Percentiles rank a stretch among this genome's conserved stretches.
These are phyloP conservation scores for Gymnothorax reevesii DNA, from an alignment of 2,797 vertebrate species.

Conservation along the genomic window DNA sequence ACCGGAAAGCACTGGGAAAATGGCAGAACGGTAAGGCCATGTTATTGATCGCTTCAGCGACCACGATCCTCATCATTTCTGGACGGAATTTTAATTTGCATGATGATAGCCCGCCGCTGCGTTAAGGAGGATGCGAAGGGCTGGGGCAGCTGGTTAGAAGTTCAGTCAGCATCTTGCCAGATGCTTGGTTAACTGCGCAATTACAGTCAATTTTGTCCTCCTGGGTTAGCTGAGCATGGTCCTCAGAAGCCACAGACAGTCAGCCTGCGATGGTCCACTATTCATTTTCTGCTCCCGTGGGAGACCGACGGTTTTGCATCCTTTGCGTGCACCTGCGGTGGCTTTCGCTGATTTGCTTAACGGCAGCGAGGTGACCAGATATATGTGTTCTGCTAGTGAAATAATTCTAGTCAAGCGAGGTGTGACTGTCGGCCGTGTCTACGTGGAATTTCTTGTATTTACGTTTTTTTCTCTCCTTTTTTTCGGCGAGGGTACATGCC, in stretches of 20 bases:
- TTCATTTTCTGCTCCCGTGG: not conserved
- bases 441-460: not conserved
- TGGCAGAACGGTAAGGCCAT: slow-evolving; percentile 72
- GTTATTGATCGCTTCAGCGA: slow-evolving; percentile 21
- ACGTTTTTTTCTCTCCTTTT: not conserved
- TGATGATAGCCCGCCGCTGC: slow-evolving; percentile 36
- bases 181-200: not conserved
- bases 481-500: not conserved
- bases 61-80: not conserved
- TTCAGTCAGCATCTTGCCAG: slow-evolving; percentile 15
- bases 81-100: not conserved
- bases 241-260: not conserved
- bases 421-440: not conserved
- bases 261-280: slow-evolving; percentile 2
- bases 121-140: slow-evolving; percentile 29
- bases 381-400: not conserved
- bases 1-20: slow-evolving; percentile 55
- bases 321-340: slow-evolving; percentile 17
- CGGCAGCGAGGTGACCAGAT: not conserved
- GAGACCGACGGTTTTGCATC: slow-evolving; percentile 10
- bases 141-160: slow-evolving; percentile 20
- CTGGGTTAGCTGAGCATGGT: not conserved
- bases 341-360: not conserved
- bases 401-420: not conserved
- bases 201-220: not conserved